Evolutionary conservation across 2,888 invertebrate genomes (phyloP), one percentile per base, ranked within the genome.

Genomic region (Macrosiphum euphorbiae): DNA sequence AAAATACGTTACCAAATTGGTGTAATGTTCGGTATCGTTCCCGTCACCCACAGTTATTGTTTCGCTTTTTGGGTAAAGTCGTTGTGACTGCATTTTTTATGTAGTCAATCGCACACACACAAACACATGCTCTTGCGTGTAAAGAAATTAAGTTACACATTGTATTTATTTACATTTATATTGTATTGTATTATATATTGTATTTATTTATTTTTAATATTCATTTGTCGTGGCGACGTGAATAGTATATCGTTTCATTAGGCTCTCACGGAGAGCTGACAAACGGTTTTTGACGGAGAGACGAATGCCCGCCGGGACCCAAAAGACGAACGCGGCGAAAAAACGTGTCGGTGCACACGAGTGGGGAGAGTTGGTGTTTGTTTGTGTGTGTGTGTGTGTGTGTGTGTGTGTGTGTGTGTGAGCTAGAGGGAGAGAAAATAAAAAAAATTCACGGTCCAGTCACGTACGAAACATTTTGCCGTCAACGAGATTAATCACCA

Each of bases 401-500:
- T n/a, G 26, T 11, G 55, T 11, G 10, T 10, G 41, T 3, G n/a
- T 44, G 58, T 58, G 11, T n/a, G n/a, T 44, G 58, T 58, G 5
- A 24, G 28, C 35, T 20, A 89, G 88, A 55, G n/a, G 20, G 88
- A 44, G 44, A 52, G 52, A 47, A 24, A 52, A 55, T 78, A 92
- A 86, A 88, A 93, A 92, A 84, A 84, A 89, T 92, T 84, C 58
- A 85, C 58, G 55, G 92, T 93, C 92, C 92, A n/a, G 89, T 93
- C 92, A 93, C 92, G 92, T 88, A 78, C 78, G 88, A 55, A 88
- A 88, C 88, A 55, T 93, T 93, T 93, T 89, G 88, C 89, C 84
- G 92, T 93, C 92, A 89, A 88, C 89, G 88, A 84, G 92, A 93
- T 93, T 93, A 93, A 93, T 93, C 89, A 47, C 84, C 35, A 5